These are phyloP conservation scores for Phortica variegata DNA, from an alignment of 1,140 invertebrate genomes.

Conservation along the genomic window DNA sequence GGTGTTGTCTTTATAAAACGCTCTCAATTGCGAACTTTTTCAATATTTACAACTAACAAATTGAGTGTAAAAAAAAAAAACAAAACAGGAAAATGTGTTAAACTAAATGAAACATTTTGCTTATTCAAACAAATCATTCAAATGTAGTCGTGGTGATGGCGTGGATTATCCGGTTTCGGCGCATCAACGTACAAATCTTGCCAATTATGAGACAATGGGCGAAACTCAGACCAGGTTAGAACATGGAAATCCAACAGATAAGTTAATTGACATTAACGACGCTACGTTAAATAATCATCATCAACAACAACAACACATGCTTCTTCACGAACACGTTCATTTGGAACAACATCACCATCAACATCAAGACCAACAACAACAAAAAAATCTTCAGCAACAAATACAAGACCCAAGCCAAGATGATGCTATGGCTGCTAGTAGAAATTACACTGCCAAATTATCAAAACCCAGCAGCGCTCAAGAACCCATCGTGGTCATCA, in stretches of 20 bases:
- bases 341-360: slow-evolving; percentile 6
- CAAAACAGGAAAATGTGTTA: slow-evolving; percentile 9
- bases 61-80: slow-evolving; percentile 25
- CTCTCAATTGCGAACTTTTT: no score
- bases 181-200: slow-evolving; percentile 67
- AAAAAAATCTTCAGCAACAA: slow-evolving; percentile 6
- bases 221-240: slow-evolving; percentile 79
- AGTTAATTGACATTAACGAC: slow-evolving; percentile 35
- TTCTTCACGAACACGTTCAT: slow-evolving; percentile 16
- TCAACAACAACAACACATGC: slow-evolving; percentile 13
- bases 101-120: slow-evolving; percentile 30
- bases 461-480: neutral
- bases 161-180: slow-evolving; percentile 80
- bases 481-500: slow-evolving; percentile 14
- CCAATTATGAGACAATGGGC: slow-evolving; percentile 86
- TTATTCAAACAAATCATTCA: slow-evolving; percentile 44
- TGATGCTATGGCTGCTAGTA: slow-evolving; percentile 36
- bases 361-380: slow-evolving; percentile 18
- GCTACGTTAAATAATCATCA: slow-evolving; percentile 23
- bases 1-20: no score
- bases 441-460: slow-evolving; percentile 19
- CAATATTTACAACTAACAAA: no score
- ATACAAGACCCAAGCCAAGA: neutral
- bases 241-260: slow-evolving; percentile 46
- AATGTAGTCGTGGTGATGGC: slow-evolving; percentile 83